Conservation (phyloP, 1,140 invertebrate species). For the Pseudomyrmex pallidus region DNA sequence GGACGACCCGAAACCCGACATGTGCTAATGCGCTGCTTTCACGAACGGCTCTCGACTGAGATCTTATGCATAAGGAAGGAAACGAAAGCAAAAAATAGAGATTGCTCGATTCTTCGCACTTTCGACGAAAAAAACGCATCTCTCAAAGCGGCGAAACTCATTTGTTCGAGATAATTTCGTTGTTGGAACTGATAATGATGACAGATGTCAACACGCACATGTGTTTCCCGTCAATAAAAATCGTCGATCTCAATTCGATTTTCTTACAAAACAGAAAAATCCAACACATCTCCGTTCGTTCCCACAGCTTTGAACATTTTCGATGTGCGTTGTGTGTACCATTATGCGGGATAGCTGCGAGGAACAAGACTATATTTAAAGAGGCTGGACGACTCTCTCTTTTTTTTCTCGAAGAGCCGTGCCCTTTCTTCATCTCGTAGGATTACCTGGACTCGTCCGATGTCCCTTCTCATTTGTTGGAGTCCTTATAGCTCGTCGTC, state of each 20-base stretch:
- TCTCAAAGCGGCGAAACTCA: neutral
- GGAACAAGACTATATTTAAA: constrained; percentile 29
- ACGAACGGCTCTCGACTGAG: constrained; percentile 36
- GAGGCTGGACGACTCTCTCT: neutral
- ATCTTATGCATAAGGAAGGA: constrained; percentile 12
- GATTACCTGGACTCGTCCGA: constrained; percentile 59
- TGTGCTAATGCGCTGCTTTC: constrained; percentile 67
- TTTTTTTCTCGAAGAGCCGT: neutral
- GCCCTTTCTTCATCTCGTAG: constrained; percentile 35
- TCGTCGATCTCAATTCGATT: neutral
- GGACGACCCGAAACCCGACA: constrained; percentile 62
- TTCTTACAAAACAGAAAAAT: constrained; percentile 1
- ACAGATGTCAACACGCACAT: neutral
- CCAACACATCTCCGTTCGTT: neutral
- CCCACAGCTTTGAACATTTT: constrained; percentile 4
- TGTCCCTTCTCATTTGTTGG: constrained; percentile 60
- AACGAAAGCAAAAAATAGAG: neutral
- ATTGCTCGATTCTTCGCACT: constrained; percentile 25
- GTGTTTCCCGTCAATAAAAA: neutral
- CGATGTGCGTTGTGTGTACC: too few species aligned
- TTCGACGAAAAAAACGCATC: neutral
- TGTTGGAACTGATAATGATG: neutral
- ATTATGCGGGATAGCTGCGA: neutral
- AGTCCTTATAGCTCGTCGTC: constrained; percentile 57
- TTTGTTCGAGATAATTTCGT: neutral